Evolutionary conservation across 1,140 invertebrate species (phyloP).

Genomic region (Eriocheir sinensis): DNA sequence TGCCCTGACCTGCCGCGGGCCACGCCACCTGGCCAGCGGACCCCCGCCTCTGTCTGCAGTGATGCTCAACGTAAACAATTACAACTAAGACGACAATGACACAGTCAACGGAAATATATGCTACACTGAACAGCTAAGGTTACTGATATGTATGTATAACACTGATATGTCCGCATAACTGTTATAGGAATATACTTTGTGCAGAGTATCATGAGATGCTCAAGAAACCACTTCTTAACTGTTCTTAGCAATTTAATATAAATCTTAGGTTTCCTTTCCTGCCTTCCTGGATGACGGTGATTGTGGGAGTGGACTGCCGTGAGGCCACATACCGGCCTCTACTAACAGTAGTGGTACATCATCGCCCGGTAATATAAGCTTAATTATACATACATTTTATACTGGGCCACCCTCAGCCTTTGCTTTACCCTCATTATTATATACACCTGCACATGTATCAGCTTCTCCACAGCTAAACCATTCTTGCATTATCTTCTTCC

Average conservation of each 20-base stretch:
- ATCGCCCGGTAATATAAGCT: no score
- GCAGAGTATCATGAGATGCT: slow-evolving; percentile 4
- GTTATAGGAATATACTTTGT: slow-evolving; percentile 26
- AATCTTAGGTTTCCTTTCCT: neutral
- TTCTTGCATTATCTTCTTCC: no score
- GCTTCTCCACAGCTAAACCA: no score
- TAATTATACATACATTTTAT: no score
- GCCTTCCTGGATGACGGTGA: neutral
- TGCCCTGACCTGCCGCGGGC: slow-evolving; percentile 17
- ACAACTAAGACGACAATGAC: slow-evolving; percentile 35
- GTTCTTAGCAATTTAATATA: neutral
- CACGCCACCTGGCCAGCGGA: neutral
- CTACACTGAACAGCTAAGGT: slow-evolving; percentile 10
- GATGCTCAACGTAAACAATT: neutral
- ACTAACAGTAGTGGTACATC: no score
- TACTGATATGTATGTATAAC: slow-evolving; percentile 20
- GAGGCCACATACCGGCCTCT: no score
- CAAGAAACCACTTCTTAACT: neutral
- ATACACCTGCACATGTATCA: no score
- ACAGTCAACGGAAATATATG: neutral
- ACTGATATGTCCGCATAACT: slow-evolving; percentile 6
- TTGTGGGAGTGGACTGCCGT: neutral
- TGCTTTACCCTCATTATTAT: no score
- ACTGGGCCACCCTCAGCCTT: no score
- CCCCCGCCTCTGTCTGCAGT: neutral